Conservation (phyloP, 2,113 vertebrate species). For the Thryonomys swinderianus region DNA sequence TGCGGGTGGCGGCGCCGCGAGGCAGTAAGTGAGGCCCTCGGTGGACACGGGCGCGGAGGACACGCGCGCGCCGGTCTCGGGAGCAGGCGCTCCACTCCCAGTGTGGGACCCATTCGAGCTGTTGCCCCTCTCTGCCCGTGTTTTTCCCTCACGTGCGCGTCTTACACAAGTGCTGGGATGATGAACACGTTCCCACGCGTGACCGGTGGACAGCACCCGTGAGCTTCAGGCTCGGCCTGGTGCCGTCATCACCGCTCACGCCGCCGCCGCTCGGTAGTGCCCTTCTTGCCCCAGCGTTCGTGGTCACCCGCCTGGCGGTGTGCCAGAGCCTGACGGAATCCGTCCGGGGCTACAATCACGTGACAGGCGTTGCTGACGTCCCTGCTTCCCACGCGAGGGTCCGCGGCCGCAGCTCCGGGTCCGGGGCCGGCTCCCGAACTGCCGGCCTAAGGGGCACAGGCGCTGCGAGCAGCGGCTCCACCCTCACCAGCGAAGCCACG, state of each 20-base stretch:
- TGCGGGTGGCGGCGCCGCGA: background rate
- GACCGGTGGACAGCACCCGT: too few species aligned
- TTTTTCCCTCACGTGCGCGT: background rate
- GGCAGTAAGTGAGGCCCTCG: background rate
- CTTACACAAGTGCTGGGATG: background rate
- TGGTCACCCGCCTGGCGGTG: background rate
- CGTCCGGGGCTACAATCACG: background rate
- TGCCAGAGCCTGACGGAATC: background rate
- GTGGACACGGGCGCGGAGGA: background rate
- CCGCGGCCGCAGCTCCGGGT: background rate
- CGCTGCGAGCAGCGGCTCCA: background rate
- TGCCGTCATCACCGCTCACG: background rate
- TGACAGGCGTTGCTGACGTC: background rate
- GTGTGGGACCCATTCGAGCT: background rate
- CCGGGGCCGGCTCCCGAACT: background rate
- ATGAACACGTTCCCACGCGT: background rate
- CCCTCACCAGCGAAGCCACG: background rate
- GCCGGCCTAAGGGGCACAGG: background rate
- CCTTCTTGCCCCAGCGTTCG: background rate
- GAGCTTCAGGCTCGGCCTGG: background rate
- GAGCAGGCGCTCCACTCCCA: background rate
- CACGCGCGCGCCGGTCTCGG: background rate
- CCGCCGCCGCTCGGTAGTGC: background rate
- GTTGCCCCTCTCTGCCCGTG: constrained; percentile 20
- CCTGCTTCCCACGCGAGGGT: background rate